Conservation (phyloP, 2,113 vertebrate species). For the Bos javanicus region DNA sequence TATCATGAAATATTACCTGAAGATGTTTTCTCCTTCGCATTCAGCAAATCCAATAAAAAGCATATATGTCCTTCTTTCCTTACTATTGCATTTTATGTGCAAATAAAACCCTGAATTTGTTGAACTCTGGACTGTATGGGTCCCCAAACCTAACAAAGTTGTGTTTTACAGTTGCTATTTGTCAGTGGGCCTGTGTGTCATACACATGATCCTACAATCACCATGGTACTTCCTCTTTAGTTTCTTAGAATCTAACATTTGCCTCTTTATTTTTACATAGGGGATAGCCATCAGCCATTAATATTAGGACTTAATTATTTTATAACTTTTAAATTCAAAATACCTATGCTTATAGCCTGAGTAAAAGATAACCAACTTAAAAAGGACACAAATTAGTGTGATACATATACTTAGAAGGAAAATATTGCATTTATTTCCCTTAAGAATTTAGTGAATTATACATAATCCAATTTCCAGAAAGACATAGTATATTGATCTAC, state of each 20-base stretch:
- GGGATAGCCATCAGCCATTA: not conserved
- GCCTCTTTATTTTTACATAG: not conserved
- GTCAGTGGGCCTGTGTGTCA: not conserved
- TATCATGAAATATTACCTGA: not conserved
- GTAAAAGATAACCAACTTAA: not conserved
- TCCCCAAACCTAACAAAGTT: not conserved
- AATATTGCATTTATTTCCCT: not conserved
- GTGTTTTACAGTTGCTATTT: not conserved
- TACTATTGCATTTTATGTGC: not conserved
- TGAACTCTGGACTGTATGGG: not conserved
- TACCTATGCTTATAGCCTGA: not conserved
- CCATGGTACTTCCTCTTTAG: not conserved
- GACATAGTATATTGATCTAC: not conserved
- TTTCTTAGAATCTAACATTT: not conserved
- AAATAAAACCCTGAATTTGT: not conserved
- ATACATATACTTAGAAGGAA: not conserved
- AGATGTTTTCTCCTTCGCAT: not conserved
- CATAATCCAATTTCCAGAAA: not conserved
- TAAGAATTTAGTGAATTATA: not conserved
- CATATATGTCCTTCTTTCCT: not conserved
- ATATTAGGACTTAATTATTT: not conserved
- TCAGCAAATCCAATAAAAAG: not conserved
- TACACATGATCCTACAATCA: not conserved
- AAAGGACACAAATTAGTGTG: not conserved
- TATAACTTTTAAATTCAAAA: not conserved